These are phyloP conservation scores for Chloroceryle inda DNA, from an alignment of 2,797 vertebrate genomes.

Conservation along the genomic window DNA sequence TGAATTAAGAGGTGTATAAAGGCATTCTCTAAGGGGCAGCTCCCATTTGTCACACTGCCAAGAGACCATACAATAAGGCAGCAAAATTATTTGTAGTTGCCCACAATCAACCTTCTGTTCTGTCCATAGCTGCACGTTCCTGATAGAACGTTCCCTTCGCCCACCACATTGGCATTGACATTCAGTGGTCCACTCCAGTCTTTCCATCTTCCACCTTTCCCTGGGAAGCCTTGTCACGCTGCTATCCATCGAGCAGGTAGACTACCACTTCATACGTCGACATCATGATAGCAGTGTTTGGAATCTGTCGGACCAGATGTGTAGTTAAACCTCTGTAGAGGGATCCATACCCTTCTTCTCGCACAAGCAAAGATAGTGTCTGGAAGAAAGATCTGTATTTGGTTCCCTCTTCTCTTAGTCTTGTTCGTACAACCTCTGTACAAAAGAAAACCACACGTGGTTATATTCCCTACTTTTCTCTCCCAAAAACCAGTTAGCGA, in stretches of 20 bases:
- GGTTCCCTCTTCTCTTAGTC: slow-evolving; percentile 98
- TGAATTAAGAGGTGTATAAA: slow-evolving; percentile 64
- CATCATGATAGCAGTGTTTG: slow-evolving; percentile 99
- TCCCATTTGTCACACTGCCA: slow-evolving; percentile 47
- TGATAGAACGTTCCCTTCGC: slow-evolving; percentile 32
- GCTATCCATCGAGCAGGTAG: slow-evolving; percentile 93
- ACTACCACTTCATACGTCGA: slow-evolving; percentile 98
- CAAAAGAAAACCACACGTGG: slow-evolving; percentile 34
- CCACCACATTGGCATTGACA: slow-evolving; percentile 53
- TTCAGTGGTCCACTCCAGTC: slow-evolving; percentile 83
- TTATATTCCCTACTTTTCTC: neutral
- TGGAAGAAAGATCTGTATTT: slow-evolving; percentile 97
- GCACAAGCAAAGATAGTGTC: slow-evolving; percentile 89
- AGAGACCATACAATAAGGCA: slow-evolving; percentile 71
- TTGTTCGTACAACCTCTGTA: slow-evolving; percentile 96
- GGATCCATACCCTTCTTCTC: slow-evolving; percentile 94
- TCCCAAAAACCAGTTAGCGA: neutral
- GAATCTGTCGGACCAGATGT: slow-evolving; percentile 96
- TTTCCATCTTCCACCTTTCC: slow-evolving; percentile 82
- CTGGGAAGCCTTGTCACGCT: neutral
- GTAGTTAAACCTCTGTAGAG: slow-evolving; percentile 97
- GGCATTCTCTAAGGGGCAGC: slow-evolving; percentile 58
- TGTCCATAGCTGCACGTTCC: slow-evolving; percentile 68
- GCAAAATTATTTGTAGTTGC: slow-evolving; percentile 53
- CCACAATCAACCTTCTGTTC: slow-evolving; percentile 63